Evolutionary conservation across 2,888 invertebrate species (phyloP).

Genomic region (Hydropsyche betteni): DNA sequence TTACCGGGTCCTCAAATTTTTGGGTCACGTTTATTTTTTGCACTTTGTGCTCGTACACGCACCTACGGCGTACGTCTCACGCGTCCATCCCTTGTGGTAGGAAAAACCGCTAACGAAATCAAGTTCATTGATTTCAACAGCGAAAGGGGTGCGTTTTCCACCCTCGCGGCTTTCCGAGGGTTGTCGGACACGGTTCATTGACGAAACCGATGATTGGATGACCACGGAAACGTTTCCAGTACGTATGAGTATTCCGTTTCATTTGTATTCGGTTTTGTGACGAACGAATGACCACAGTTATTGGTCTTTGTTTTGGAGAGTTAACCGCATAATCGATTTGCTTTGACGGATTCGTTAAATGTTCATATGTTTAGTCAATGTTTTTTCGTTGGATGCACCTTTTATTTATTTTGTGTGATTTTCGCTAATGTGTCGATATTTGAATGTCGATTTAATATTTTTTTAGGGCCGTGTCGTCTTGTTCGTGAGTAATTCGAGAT

Average conservation of each 20-base stretch:
- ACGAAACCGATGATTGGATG: constrained; percentile 34
- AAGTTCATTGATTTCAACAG: constrained; percentile 46
- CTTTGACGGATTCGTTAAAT: no score
- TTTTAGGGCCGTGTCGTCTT: no score
- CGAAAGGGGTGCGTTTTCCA: constrained; percentile 29
- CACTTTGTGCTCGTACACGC: constrained; percentile 5
- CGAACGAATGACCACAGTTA: background rate
- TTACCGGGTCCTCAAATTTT: constrained; percentile 1
- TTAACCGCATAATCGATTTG: constrained; percentile 1
- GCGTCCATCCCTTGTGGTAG: constrained; percentile 1
- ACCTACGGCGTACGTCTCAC: background rate
- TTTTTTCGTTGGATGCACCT: no score
- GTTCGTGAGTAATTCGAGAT: constrained; percentile 15
- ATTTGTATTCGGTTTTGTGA: constrained; percentile 34
- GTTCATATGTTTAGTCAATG: no score
- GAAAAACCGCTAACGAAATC: constrained; percentile 38
- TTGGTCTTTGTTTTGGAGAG: background rate
- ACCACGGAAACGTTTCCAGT: constrained; percentile 17
- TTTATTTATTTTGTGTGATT: no score
- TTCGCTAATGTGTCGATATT: no score
- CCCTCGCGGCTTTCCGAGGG: constrained; percentile 2
- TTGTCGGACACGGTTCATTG: constrained; percentile 40
- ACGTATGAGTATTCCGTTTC: constrained; percentile 38
- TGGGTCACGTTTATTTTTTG: constrained; percentile 38
- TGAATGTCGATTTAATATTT: no score